A percentile compares a stretch with the other conserved stretches of the same genome.
These are phyloP conservation scores for Volucella bombylans DNA, from an alignment of 2,888 invertebrate species.

Conservation along the genomic window DNA sequence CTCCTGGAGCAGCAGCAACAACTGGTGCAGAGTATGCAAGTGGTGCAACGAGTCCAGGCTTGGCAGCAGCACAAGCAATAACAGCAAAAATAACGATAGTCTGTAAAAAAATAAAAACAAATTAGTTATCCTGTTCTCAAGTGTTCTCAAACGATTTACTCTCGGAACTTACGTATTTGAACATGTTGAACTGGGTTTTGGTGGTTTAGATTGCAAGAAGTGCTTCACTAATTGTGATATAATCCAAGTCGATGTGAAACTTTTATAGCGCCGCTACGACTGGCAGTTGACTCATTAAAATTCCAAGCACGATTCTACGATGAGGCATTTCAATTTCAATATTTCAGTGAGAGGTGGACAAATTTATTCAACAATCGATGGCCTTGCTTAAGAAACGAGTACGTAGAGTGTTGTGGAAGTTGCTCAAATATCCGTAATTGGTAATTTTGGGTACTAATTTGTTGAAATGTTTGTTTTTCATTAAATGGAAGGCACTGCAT, in stretches of 20 bases:
- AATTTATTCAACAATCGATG: neutral
- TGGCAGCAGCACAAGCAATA: constrained; percentile 60
- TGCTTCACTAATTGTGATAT: constrained; percentile 7
- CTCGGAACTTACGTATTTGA: constrained; percentile 41
- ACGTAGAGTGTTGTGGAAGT: neutral
- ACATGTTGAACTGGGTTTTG: constrained; percentile 36
- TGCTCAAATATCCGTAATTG: neutral
- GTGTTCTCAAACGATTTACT: neutral
- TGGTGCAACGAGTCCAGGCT: constrained; percentile 67
- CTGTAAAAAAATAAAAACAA: constrained; percentile 9
- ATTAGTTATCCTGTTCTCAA: neutral
- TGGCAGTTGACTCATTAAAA: neutral
- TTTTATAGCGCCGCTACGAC: neutral
- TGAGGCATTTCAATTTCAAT: neutral
- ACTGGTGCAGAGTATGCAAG: constrained; percentile 75
- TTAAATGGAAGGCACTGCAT: too few relatives aligned
- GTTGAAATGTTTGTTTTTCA: too few relatives aligned
- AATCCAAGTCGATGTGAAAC: neutral
- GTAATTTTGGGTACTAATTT: neutral
- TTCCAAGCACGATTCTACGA: neutral
- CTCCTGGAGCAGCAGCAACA: constrained; percentile 66
- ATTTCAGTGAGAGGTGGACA: neutral
- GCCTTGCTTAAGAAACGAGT: neutral
- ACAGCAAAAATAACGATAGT: constrained; percentile 59
- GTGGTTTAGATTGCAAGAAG: neutral